A percentile compares a stretch with the other conserved stretches of the same genome.
Evolutionary conservation across 2,113 vertebrate genomes (phyloP).

Genomic region (Hippopotamus amphibius): DNA sequence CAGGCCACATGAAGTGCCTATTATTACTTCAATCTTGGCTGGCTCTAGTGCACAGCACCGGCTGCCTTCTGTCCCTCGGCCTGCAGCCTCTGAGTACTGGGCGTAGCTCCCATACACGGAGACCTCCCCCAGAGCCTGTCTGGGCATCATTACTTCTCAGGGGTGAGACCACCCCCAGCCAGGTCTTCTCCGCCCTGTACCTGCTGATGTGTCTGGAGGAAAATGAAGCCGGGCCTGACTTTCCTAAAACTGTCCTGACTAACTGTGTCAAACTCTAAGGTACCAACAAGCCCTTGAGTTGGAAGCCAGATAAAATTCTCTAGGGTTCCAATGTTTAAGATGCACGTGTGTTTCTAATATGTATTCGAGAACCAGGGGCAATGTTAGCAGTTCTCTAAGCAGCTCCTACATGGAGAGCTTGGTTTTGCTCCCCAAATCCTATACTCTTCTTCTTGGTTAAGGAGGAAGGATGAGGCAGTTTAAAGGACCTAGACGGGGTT

Average conservation of each 20-base stretch:
- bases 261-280: constrained; percentile 11
- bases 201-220: not conserved
- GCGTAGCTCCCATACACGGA: not conserved
- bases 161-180: not conserved
- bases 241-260: constrained; percentile 11
- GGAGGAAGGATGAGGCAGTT: not conserved
- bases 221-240: not conserved
- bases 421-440: not conserved
- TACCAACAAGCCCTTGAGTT: not conserved
- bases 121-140: not conserved
- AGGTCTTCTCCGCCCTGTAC: not conserved
- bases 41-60: not conserved
- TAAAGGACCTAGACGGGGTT: not conserved
- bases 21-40: constrained; percentile 61
- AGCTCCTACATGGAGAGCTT: not conserved
- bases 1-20: constrained; percentile 65
- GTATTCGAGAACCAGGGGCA: not conserved
- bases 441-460: not conserved
- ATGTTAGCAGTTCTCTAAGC: not conserved
- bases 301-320: not conserved
- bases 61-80: constrained; percentile 4
- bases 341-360: not conserved
- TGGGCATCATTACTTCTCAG: not conserved
- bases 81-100: not conserved
- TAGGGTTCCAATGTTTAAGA: not conserved